phyloP scores from a whole-genome alignment of 2,797 vertebrate species.

The Gallinago nigripennis region DNA sequence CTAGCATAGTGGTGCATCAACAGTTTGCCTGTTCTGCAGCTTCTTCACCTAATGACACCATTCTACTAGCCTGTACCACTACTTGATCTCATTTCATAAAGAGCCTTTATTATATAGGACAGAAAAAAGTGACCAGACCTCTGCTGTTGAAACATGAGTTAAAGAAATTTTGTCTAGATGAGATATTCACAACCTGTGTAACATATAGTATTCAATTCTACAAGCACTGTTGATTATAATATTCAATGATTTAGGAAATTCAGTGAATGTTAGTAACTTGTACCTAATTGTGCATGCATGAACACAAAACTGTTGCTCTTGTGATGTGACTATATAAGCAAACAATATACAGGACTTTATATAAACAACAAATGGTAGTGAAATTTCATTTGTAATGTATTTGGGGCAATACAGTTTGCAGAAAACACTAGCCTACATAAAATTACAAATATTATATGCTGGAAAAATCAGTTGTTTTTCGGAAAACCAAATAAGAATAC shows the following conservation, averaged over 20 bases:
- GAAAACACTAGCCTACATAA: background rate
- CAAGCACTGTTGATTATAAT: background rate
- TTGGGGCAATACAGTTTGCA: background rate
- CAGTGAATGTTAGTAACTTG: rapidly evolving
- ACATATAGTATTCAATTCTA: background rate
- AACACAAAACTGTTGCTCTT: background rate
- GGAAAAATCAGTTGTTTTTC: background rate
- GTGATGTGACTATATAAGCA: background rate
- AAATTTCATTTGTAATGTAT: background rate
- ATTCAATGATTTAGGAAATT: background rate
- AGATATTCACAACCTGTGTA: background rate
- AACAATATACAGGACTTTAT: background rate
- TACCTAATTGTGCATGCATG: too few species aligned
- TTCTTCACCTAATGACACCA: background rate
- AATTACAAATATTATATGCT: background rate
- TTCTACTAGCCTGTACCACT: background rate
- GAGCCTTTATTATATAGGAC: rapidly evolving
- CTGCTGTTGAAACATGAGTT: background rate
- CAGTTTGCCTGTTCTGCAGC: background rate
- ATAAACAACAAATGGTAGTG: background rate
- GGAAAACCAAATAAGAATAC: background rate
- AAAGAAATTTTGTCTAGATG: background rate
- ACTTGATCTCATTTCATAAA: background rate
- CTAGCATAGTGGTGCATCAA: too few species aligned
- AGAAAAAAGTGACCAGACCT: background rate